Conservation (phyloP, 1,140 invertebrate genomes). For the Caenorhabditis remanei region DNA sequence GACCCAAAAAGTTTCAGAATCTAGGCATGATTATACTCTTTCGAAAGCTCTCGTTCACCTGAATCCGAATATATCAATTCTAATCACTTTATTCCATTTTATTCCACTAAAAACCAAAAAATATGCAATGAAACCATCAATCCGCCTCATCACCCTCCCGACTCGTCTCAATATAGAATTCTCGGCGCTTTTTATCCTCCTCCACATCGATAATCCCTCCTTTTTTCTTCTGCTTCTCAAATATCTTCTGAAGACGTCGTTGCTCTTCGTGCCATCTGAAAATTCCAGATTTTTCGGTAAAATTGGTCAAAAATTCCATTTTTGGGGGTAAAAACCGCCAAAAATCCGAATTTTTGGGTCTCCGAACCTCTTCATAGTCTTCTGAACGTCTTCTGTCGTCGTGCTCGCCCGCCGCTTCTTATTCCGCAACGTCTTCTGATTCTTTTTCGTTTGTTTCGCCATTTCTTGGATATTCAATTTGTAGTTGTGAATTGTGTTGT, state of each 20-base stretch:
- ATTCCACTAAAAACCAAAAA: no score
- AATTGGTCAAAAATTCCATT: no score
- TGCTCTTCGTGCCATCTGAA: constrained; percentile 22
- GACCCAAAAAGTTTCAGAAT: no score
- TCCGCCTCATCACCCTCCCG: neutral
- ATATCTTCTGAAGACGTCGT: constrained; percentile 12
- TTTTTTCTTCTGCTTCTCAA: constrained; percentile 28
- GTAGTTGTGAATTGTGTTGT: constrained; percentile 27
- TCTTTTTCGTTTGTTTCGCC: neutral
- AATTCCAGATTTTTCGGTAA: no score
- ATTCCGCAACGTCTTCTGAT: constrained; percentile 11
- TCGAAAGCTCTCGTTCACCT: no score
- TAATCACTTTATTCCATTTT: no score
- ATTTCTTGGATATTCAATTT: neutral
- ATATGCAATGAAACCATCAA: no score
- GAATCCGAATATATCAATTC: no score
- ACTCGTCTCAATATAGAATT: constrained; percentile 32
- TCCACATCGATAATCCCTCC: constrained; percentile 45
- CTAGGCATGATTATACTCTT: no score
- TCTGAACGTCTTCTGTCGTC: constrained; percentile 28
- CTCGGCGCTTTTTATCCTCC: constrained; percentile 12
- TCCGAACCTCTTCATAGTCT: neutral
- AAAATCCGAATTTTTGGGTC: no score
- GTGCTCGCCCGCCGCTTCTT: constrained; percentile 23
- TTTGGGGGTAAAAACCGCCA: no score